Evolutionary conservation across 2,797 vertebrate species (phyloP), one percentile per base, ranked within the genome.

Genomic region (Stomatorhinus walkeri): DNA sequence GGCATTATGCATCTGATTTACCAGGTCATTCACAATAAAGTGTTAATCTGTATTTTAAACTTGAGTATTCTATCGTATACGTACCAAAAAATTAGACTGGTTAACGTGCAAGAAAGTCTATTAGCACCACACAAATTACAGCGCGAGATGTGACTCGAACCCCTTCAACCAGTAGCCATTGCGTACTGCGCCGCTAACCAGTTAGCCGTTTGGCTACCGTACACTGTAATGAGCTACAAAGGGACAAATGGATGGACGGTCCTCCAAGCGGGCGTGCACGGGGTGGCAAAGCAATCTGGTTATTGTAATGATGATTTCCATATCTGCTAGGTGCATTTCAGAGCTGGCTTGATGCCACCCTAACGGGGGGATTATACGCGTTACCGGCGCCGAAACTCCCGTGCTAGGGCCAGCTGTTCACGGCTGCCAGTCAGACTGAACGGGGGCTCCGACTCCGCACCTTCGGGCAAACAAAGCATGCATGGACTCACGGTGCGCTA

Each of bases 401-500:
- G 40, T 7, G 32, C 36, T 43, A 12, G 72, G 72, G 14, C 36
- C 72, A 79, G 72, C 72, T 46, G 36, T 72, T 72, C 64, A 12
- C 24, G 64, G 64, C 59, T 61, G 59, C 59, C 22, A 2, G 59
- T 61, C 22, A 24, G 64, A 72, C 40, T 28, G 72, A 43, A 79
- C n/a, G 36, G 40, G 72, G 36, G 72, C 40, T 79, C 16, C 72
- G 72, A 3, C 72, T 79, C 36, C 72, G 19, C 72, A 79, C 72
- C 72, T 79, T 79, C 16, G 72, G 72, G 19, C 72, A 43, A 79
- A 79, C 72, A 79, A 79, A 79, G 72, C 72, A 79, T 79, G 72
- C 40, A 79, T 79, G 40, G 40, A 14, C 16, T 0, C 28, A 72
- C 64, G 14, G 72, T 43, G 36, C 4, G 36, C 64, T 36, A 72